A percentile compares a stretch with the other conserved stretches of the same genome.
Evolutionary conservation across 64 coral and sea anemone species (phyloP).

Genomic region (Montipora cactus): DNA sequence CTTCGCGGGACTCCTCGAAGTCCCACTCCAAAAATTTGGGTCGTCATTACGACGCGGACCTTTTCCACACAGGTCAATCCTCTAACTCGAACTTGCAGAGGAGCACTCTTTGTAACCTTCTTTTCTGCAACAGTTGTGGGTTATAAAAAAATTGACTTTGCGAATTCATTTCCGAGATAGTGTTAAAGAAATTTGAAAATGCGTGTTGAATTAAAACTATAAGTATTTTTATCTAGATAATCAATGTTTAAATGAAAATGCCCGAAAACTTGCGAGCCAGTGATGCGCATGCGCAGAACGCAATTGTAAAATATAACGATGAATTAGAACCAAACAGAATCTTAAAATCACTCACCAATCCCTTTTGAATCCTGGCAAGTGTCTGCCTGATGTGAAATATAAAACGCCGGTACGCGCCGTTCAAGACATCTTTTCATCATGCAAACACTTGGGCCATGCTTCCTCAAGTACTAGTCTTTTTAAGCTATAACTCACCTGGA

Average conservation of each 20-base stretch:
- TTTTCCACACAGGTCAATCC: slow-evolving; percentile 48
- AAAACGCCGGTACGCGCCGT: no score
- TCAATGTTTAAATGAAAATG: background rate
- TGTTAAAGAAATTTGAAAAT: background rate
- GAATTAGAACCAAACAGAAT: no score
- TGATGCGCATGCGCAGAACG: background rate
- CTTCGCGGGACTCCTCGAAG: background rate
- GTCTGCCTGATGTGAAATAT: no score
- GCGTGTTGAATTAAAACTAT: background rate
- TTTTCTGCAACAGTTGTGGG: slow-evolving; percentile 5
- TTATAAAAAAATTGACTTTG: background rate
- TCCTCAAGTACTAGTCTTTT: no score
- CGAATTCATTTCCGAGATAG: background rate
- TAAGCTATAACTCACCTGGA: no score
- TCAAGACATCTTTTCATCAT: no score
- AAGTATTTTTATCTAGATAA: no score
- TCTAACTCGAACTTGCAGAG: accelerated
- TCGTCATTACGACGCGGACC: slow-evolving; percentile 43
- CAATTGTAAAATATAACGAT: background rate
- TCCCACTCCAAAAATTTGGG: slow-evolving; percentile 49
- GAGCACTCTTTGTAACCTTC: background rate
- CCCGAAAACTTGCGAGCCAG: background rate
- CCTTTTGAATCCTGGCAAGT: no score
- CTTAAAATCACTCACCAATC: no score
- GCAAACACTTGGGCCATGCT: no score